phyloP scores from a whole-genome alignment of 2,113 vertebrate genomes.

The Phyllostomus hastatus region DNA sequence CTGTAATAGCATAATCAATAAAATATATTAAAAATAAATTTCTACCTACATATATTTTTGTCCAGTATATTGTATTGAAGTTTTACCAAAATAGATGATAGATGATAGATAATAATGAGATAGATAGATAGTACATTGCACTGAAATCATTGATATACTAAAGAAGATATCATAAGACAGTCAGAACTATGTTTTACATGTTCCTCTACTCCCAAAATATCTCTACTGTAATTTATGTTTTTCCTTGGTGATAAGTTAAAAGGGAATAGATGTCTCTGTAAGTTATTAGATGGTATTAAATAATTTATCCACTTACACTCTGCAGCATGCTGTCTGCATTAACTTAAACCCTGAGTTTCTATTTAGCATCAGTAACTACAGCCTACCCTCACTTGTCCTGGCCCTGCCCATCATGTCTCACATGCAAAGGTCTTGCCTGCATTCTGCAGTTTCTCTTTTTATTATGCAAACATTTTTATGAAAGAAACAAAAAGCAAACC shows the following conservation, averaged over 20 bases:
- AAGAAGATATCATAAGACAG: neutral
- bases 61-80: neutral
- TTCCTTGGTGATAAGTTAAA: neutral
- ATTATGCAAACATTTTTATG: neutral
- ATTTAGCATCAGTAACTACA: neutral
- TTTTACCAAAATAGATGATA: neutral
- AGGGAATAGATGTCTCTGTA: neutral
- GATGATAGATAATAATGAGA: neutral
- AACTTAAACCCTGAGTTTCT: neutral
- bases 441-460: neutral
- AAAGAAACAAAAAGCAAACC: neutral
- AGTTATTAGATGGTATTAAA: neutral
- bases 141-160: neutral
- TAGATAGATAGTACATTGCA: neutral
- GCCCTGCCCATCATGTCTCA: neutral
- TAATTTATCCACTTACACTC: neutral
- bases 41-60: neutral
- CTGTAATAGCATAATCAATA: too few relatives aligned
- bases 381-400: fast-evolving
- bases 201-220: too few relatives aligned
- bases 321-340: neutral
- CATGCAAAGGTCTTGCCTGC: fast-evolving
- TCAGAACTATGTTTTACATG: neutral
- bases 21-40: neutral
- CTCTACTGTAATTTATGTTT: neutral